Conservation (phyloP, 2,888 invertebrate species). For the Thalpophila matura region DNA sequence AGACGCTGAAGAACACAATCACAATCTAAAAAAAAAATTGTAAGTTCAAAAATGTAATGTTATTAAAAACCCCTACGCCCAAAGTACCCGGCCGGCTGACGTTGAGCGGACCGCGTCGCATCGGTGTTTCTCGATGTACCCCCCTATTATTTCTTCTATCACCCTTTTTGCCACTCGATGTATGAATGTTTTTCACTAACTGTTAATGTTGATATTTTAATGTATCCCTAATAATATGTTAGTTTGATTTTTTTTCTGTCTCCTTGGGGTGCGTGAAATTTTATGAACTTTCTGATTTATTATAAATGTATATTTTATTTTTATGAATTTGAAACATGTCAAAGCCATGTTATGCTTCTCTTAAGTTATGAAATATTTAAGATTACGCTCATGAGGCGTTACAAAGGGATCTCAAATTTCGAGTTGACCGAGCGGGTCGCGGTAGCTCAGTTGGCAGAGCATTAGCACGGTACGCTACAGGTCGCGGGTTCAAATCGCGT, state of each 20-base stretch:
- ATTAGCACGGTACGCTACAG: no score
- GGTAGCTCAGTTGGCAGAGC: no score
- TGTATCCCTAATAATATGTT: slow-evolving; percentile 73
- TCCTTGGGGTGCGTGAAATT: slow-evolving; percentile 63
- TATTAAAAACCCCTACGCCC: slow-evolving; percentile 70
- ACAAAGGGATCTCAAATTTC: no score
- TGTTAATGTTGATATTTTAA: slow-evolving; percentile 89
- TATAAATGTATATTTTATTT: no score
- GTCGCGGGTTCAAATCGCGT: no score
- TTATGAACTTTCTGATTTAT: slow-evolving; percentile 26
- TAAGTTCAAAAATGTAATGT: slow-evolving; percentile 42
- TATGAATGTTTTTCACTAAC: slow-evolving; percentile 91
- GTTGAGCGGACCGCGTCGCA: slow-evolving; percentile 84
- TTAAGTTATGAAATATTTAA: no score
- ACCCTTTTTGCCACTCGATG: slow-evolving; percentile 89
- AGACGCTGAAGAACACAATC: slow-evolving; percentile 30
- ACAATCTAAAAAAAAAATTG: slow-evolving; percentile 22
- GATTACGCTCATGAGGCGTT: no score
- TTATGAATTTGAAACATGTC: no score
- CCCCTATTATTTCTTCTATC: slow-evolving; percentile 85
- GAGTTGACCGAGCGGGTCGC: no score
- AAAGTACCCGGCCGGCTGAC: slow-evolving; percentile 88
- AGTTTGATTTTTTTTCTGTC: slow-evolving; percentile 66
- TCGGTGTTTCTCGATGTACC: slow-evolving; percentile 89
- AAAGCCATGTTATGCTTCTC: no score